Conservation (phyloP, 2,888 invertebrate genomes). For the Apodemia zela region DNA sequence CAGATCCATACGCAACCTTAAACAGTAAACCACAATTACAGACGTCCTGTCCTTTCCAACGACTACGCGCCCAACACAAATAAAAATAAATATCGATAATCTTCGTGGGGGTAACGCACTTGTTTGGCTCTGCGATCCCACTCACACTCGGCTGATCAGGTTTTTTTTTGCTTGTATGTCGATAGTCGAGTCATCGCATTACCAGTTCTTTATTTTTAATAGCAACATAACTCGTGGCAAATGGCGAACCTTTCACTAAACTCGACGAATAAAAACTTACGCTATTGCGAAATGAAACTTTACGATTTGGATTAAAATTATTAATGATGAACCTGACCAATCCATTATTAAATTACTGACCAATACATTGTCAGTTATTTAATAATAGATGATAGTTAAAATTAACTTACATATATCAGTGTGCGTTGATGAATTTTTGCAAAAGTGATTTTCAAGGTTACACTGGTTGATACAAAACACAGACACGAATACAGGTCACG, state of each 20-base stretch:
- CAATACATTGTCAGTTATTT: no score
- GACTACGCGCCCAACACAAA: slow-evolving; percentile 52
- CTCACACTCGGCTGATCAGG: slow-evolving; percentile 50
- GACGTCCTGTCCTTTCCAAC: slow-evolving; percentile 31
- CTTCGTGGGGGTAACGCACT: slow-evolving; percentile 78
- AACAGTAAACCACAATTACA: slow-evolving; percentile 22
- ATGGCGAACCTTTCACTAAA: slow-evolving; percentile 62
- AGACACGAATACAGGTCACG: slow-evolving; percentile 15
- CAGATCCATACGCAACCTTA: slow-evolving; percentile 21
- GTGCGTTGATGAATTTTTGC: slow-evolving; percentile 3
- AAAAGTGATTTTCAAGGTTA: slow-evolving; percentile 18
- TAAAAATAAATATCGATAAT: slow-evolving; percentile 65
- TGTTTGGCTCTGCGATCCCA: slow-evolving; percentile 62
- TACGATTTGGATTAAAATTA: not conserved
- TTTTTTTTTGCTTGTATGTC: slow-evolving; percentile 52
- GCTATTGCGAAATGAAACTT: not conserved
- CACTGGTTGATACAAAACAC: slow-evolving; percentile 8
- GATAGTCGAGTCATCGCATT: slow-evolving; percentile 64
- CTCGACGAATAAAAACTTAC: slow-evolving; percentile 19
- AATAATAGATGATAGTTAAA: not conserved
- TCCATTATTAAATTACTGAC: no score
- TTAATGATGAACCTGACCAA: not conserved
- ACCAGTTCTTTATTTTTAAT: slow-evolving; percentile 65
- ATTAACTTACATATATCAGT: slow-evolving; percentile 4
- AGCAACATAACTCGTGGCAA: slow-evolving; percentile 54